Evolutionary conservation across 2,113 vertebrate genomes (phyloP), one percentile per base, ranked within the genome.

Genomic region (Malurus alboscapulatus): DNA sequence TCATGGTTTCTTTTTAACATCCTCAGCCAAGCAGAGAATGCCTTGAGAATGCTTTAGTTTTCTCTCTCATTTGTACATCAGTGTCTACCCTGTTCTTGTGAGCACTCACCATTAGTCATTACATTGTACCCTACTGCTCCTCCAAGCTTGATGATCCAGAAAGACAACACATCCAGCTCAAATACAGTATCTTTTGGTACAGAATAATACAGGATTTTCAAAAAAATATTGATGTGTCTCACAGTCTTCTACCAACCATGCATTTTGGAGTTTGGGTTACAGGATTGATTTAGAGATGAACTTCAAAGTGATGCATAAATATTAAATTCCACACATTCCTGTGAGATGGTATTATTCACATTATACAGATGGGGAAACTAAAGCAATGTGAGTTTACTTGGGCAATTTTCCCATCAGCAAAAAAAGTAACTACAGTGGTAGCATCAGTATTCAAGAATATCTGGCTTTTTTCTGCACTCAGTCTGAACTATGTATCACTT

Each of bases 361-460:
- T 91, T 82, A 68, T 68, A 40, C 62, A 69, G 71, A 69, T 36
- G 77, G 78, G 45, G 13, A 91, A 85, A 75, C 25, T 84, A 62
- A 91, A 87, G 54, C 74, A 93, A 57, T 62, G 32, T 66, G 77
- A 92, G 77, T 84, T 94, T 83, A 84, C 21, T 74, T 83, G 63
- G 47, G 66, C 17, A 1, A 50, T 76, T 87, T 79, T 85, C 38
- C 34, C 74, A 3, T 34, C 38, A 57, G 14, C 38, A 71, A 87
- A 77, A 68, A 76, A 92, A 45, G 17, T 45, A 68, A 66, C 42
- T 72, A 63, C 24, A 47, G 58, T 6, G 8, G 47, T 54, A 80
- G n/a, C 73, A 87, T 42, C 58, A 53, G 29, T 38, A 84, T 26
- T 67, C 32, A 38, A 77, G 22, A 71, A 55, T 38, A 94, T 29